Evolutionary conservation across 2,797 vertebrate species (phyloP).

Genomic region (Streptopelia turtur): DNA sequence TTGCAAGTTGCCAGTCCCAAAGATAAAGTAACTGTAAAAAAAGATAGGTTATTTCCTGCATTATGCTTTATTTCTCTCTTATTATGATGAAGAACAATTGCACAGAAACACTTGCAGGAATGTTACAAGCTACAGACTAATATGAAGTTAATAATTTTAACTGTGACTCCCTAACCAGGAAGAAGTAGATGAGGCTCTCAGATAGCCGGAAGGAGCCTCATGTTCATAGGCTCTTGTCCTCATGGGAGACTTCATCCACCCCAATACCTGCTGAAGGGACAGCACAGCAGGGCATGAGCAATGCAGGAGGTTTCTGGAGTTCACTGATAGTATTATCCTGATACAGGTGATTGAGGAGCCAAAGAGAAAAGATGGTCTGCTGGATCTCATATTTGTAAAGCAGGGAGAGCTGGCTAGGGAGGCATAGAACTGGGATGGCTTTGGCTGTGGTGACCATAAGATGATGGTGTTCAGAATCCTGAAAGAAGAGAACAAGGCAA

Average conservation of each 20-base stretch:
- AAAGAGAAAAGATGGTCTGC: not conserved
- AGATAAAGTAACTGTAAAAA: not conserved
- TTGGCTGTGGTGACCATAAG: not conserved
- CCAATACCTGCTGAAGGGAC: not conserved
- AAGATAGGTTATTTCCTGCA: not conserved
- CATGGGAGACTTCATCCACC: not conserved
- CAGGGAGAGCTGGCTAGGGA: not conserved
- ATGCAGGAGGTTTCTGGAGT: not conserved
- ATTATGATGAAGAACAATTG: not conserved
- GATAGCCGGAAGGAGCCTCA: not conserved
- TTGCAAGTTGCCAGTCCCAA: not conserved
- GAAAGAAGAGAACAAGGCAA: not conserved
- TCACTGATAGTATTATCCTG: not conserved
- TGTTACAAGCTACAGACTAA: not conserved
- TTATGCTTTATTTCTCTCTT: not conserved
- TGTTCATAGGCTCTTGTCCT: not conserved
- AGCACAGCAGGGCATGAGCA: not conserved
- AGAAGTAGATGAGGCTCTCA: not conserved
- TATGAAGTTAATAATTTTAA: not conserved
- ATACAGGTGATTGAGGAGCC: not conserved
- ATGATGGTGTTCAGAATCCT: not conserved
- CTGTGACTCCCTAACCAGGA: rapidly evolving
- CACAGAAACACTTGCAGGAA: not conserved
- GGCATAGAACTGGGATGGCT: not conserved
- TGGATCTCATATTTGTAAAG: not conserved